Conservation (phyloP, 2,797 vertebrate species). For the Rhinophrynus dorsalis region DNA sequence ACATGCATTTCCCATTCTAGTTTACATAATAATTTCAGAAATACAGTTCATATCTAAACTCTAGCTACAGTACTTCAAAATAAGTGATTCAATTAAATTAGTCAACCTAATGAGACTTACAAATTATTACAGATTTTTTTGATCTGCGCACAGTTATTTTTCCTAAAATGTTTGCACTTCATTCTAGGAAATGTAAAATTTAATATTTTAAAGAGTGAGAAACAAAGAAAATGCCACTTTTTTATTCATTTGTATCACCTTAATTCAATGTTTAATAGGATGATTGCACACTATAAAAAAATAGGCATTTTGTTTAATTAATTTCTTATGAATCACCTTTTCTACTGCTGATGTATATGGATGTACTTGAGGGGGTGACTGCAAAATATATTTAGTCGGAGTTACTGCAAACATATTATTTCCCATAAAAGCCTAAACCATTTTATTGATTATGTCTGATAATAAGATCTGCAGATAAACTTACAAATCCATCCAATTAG, state of each 20-base stretch:
- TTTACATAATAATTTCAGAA: constrained; percentile 69
- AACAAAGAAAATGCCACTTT: background rate
- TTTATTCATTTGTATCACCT: background rate
- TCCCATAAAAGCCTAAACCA: no score
- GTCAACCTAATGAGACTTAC: constrained; percentile 70
- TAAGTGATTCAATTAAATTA: constrained; percentile 68
- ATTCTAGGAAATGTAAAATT: background rate
- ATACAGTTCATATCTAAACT: constrained; percentile 74
- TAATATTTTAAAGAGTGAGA: background rate
- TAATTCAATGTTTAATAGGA: no score
- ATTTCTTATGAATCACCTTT: no score
- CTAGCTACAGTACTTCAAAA: constrained; percentile 61
- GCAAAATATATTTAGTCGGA: no score
- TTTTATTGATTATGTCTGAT: no score
- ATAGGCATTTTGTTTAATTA: no score
- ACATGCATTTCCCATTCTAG: constrained; percentile 59
- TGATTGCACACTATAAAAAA: no score
- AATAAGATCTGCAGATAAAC: no score
- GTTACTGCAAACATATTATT: no score
- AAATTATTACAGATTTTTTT: constrained; percentile 58
- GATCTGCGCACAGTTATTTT: background rate
- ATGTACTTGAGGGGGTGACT: no score
- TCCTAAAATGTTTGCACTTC: background rate
- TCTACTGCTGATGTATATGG: no score
- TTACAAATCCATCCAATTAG: no score